phyloP scores from a whole-genome alignment of 1,140 invertebrate genomes.

The Scylla paramamosain region DNA sequence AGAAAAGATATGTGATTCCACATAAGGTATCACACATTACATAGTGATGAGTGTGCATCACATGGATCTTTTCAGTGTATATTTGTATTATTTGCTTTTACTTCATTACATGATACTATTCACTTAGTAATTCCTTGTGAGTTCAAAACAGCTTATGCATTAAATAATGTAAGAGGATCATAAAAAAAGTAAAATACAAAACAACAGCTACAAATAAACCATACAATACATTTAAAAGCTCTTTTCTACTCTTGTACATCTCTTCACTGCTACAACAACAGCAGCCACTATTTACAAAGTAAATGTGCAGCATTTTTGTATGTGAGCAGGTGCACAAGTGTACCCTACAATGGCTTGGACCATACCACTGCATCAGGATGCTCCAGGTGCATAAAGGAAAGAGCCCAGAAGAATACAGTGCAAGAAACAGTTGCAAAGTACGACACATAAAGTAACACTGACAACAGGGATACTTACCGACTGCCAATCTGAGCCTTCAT shows the following conservation, averaged over 20 bases:
- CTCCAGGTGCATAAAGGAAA: background rate
- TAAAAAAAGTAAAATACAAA: background rate
- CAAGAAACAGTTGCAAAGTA: constrained; percentile 5
- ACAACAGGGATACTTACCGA: constrained; percentile 71
- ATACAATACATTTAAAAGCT: background rate
- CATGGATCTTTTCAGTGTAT: no score
- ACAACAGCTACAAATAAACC: background rate
- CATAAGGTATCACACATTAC: no score
- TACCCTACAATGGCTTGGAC: background rate
- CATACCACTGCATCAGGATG: background rate
- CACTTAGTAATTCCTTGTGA: no score
- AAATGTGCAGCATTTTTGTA: background rate
- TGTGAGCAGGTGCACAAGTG: background rate
- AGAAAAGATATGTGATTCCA: no score
- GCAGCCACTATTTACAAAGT: background rate
- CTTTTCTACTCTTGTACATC: background rate
- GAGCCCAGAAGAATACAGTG: background rate
- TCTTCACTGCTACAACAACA: background rate
- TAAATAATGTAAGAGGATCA: background rate
- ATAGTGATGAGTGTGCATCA: no score
- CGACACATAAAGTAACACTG: constrained; percentile 53
- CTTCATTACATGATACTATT: no score
- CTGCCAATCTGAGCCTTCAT: constrained; percentile 90
- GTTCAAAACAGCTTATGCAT: background rate
- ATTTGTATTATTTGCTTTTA: no score